Evolutionary conservation across 2,113 vertebrate genomes (phyloP).

Genomic region (Hippocampus zosterae): DNA sequence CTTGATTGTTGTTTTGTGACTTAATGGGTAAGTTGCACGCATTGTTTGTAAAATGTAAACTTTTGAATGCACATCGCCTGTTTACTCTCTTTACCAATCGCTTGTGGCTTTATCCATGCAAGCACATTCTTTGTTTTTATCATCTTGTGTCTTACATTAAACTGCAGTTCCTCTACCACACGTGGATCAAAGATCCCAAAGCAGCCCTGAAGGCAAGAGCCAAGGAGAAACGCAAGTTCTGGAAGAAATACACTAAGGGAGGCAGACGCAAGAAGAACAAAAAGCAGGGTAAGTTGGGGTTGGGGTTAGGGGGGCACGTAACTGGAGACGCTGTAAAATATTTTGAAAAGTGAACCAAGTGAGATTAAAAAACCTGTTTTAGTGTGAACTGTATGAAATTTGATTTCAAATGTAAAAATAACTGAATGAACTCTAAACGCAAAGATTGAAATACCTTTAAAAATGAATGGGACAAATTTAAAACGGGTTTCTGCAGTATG

Average conservation of each 20-base stretch:
- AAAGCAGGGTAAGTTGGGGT: slow-evolving; percentile 74
- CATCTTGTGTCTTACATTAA: slow-evolving; percentile 27
- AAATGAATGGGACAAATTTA: not conserved
- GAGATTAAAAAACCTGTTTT: not conserved
- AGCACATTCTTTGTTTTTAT: not conserved
- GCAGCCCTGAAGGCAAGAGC: slow-evolving; percentile 82
- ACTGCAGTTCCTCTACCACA: slow-evolving; percentile 91
- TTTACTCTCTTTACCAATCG: not conserved
- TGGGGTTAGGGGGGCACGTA: too few relatives aligned
- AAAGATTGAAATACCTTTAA: not conserved
- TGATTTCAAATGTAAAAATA: too few relatives aligned
- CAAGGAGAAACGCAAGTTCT: slow-evolving; percentile 81
- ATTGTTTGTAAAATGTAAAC: not conserved
- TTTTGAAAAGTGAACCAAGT: not conserved
- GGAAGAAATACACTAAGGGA: slow-evolving; percentile 74
- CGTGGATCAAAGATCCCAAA: slow-evolving; percentile 96
- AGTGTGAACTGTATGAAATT: too few relatives aligned
- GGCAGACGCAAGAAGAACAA: slow-evolving; percentile 65
- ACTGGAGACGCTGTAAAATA: not conserved
- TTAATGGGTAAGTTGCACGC: not conserved
- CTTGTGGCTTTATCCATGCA: not conserved
- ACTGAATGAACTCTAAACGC: too few relatives aligned
- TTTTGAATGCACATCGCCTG: not conserved
- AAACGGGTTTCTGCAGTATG: not conserved
- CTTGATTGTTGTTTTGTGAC: not conserved